These are phyloP conservation scores for Atherinosoma microstoma DNA, from an alignment of 2,797 vertebrate genomes.

Conservation along the genomic window DNA sequence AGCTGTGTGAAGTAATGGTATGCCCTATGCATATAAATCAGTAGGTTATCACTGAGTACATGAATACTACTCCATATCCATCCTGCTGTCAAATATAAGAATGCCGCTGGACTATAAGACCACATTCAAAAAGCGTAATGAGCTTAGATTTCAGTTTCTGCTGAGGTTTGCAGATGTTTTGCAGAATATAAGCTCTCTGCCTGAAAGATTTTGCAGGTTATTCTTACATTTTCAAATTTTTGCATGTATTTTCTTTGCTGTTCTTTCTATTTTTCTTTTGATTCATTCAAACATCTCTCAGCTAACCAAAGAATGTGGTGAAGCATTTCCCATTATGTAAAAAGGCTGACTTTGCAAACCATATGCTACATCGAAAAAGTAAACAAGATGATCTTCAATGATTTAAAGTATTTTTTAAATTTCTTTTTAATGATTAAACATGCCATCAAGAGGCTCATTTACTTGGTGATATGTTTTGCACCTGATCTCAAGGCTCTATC, in stretches of 20 bases:
- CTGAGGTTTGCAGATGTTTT: slow-evolving; percentile 17
- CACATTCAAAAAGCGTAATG: slow-evolving; percentile 17
- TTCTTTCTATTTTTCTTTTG: background rate
- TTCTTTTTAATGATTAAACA: background rate
- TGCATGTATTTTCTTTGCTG: background rate
- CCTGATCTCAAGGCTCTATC: no score
- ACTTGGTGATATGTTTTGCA: no score
- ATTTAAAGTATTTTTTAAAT: background rate
- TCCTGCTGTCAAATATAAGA: slow-evolving; percentile 3
- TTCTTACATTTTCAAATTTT: background rate
- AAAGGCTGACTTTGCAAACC: background rate
- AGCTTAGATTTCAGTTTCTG: slow-evolving; percentile 17
- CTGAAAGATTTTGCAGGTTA: background rate
- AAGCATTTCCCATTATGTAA: background rate
- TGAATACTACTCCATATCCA: slow-evolving; percentile 28
- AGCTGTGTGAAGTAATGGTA: slow-evolving; percentile 36
- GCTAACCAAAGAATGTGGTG: background rate
- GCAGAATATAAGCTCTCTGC: background rate
- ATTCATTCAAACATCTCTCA: background rate
- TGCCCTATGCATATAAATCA: slow-evolving; percentile 46
- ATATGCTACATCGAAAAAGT: background rate
- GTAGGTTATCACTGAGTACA: slow-evolving; percentile 12
- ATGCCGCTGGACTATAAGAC: slow-evolving; percentile 6
- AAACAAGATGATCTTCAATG: background rate
- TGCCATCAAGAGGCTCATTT: no score